Evolutionary conservation across 2,113 vertebrate species (phyloP).

Genomic region (Deroptyus accipitrinus): DNA sequence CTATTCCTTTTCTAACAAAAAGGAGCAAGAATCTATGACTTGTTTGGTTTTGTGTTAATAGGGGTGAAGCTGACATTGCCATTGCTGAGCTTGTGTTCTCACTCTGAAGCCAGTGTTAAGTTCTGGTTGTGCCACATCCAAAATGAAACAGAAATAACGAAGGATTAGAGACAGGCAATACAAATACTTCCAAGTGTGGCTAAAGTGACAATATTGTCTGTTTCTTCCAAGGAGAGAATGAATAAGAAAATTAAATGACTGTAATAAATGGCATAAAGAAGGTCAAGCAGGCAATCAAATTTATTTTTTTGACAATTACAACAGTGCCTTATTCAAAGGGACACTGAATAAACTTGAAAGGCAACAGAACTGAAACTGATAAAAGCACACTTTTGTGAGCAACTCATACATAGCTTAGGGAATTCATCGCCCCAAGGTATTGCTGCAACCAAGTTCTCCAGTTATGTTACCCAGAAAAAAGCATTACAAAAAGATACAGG

Average conservation of each 20-base stretch:
- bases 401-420: background rate
- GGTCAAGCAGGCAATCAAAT: conserved; percentile 50
- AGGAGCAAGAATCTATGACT: background rate
- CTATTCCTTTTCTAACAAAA: background rate
- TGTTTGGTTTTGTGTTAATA: background rate
- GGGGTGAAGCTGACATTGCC: background rate
- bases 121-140: background rate
- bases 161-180: background rate
- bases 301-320: conserved; percentile 49
- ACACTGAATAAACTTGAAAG: conserved; percentile 51
- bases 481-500: background rate
- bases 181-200: background rate
- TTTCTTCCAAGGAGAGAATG: background rate
- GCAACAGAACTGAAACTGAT: conserved; percentile 34
- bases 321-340: conserved; percentile 42
- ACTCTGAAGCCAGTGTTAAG: background rate
- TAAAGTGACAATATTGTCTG: background rate
- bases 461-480: background rate
- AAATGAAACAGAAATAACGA: background rate
- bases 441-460: background rate
- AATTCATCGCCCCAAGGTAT: background rate
- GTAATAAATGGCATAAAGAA: background rate
- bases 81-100: background rate
- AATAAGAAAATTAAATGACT: conserved; percentile 14
- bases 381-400: conserved; percentile 14